phyloP scores from a whole-genome alignment of 2,888 invertebrate genomes.

The Apocheima hispidaria region DNA sequence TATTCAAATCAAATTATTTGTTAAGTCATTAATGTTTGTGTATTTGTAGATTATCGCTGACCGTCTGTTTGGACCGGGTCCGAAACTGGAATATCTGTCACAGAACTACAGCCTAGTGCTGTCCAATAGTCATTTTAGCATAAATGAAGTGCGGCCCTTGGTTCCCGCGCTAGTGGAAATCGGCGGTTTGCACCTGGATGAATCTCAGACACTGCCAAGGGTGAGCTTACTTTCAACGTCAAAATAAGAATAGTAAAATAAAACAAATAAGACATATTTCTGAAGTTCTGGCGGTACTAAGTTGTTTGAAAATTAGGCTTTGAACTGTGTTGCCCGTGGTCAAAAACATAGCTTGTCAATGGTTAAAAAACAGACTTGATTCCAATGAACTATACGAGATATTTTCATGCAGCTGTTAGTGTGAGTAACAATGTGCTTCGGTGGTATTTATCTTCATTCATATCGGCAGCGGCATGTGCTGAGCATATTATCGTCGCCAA shows the following conservation, averaged over 20 bases:
- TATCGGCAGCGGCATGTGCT: slow-evolving; percentile 39
- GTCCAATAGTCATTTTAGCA: slow-evolving; percentile 85
- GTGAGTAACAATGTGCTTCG: slow-evolving; percentile 26
- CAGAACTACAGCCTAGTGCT: slow-evolving; percentile 83
- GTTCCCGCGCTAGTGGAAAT: slow-evolving; percentile 85
- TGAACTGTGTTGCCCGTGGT: too few relatives aligned
- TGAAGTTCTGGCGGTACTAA: too few relatives aligned
- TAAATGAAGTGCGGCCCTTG: slow-evolving; percentile 83
- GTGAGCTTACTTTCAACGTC: slow-evolving; percentile 57
- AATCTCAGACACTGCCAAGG: slow-evolving; percentile 71
- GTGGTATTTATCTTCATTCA: slow-evolving; percentile 40
- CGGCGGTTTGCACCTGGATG: slow-evolving; percentile 84
- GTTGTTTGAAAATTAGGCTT: too few relatives aligned
- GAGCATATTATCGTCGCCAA: slow-evolving; percentile 47
- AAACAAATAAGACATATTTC: too few relatives aligned
- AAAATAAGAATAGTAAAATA: too few relatives aligned
- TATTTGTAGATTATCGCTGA: slow-evolving; percentile 74
- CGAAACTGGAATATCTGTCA: slow-evolving; percentile 74
- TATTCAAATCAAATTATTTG: neutral
- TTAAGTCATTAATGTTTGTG: neutral
- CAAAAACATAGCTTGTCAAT: too few relatives aligned
- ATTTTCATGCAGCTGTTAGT: slow-evolving; percentile 21
- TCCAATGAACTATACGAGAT: slow-evolving; percentile 13
- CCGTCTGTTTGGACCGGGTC: slow-evolving; percentile 80
- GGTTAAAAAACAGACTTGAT: slow-evolving; percentile 4